Percentiles rank a stretch among this genome's conserved stretches.
Conservation (phyloP, 1,140 invertebrate genomes). For the Philotrypesis tridentata region DNA sequence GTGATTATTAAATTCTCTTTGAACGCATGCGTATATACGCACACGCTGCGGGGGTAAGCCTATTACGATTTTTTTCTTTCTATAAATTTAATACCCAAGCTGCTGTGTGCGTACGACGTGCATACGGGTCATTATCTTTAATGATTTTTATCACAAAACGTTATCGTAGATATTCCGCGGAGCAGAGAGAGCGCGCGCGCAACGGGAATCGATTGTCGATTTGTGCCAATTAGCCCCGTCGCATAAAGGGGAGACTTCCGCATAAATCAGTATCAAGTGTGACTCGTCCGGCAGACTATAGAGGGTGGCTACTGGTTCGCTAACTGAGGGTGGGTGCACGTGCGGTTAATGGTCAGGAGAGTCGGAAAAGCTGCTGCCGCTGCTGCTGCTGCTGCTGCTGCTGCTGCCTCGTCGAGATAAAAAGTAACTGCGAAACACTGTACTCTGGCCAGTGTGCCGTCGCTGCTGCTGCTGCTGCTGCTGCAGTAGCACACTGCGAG, state of each 20-base stretch:
- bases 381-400: too few relatives aligned
- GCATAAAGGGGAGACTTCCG: conserved; percentile 35
- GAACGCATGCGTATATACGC: too few relatives aligned
- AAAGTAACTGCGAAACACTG: conserved; percentile 17
- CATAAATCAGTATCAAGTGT: conserved; percentile 44
- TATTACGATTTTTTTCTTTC: too few relatives aligned
- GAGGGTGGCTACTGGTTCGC: conserved; percentile 8
- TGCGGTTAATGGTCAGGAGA: conserved; percentile 42
- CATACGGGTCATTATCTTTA: conserved; percentile 23
- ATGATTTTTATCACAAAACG: conserved; percentile 5
- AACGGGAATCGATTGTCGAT: conserved; percentile 26
- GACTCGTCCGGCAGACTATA: conserved; percentile 1
- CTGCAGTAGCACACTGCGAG: too few relatives aligned
- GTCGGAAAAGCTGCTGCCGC: conserved; percentile 27
- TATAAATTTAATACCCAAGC: too few relatives aligned
- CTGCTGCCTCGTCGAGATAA: conserved; percentile 23
- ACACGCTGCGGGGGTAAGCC: too few relatives aligned
- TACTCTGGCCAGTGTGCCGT: background rate
- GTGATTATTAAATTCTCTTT: too few relatives aligned
- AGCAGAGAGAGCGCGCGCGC: too few relatives aligned
- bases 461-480: too few relatives aligned
- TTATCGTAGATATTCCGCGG: background rate
- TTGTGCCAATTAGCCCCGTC: conserved; percentile 40
- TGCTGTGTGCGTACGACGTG: too few relatives aligned
- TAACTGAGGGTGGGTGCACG: conserved; percentile 39